Evolutionary conservation across 2,797 vertebrate species (phyloP).

Genomic region (Pseudochirops corinnae): DNA sequence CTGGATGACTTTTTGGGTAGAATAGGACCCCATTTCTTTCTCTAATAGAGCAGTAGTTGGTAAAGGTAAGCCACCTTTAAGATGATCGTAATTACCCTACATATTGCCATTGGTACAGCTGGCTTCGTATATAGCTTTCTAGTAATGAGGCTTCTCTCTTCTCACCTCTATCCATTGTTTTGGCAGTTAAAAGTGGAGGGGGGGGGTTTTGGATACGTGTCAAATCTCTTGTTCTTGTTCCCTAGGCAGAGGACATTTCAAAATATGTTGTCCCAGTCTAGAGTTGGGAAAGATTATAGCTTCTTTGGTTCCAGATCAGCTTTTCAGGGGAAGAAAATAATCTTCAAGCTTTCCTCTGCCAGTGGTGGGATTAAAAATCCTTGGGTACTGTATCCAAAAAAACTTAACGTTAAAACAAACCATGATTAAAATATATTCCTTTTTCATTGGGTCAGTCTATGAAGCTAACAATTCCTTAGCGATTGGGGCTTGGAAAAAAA

Average conservation of each 20-base stretch:
- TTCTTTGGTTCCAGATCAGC: neutral
- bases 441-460: constrained; percentile 6
- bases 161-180: neutral
- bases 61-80: neutral
- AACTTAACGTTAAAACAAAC: neutral
- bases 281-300: neutral
- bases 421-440: neutral
- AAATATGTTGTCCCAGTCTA: neutral
- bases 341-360: neutral
- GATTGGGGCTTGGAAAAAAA: constrained; percentile 6
- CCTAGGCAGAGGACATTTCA: neutral
- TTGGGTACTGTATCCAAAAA: neutral
- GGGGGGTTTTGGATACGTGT: neutral
- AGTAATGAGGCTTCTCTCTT: neutral
- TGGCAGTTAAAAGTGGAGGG: neutral
- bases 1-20: neutral
- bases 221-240: neutral
- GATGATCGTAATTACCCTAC: neutral
- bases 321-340: neutral
- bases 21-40: neutral
- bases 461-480: neutral
- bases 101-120: neutral
- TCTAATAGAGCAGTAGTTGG: neutral
- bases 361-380: neutral
- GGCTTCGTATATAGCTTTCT: neutral